Conservation (phyloP, 2,113 vertebrate genomes). For the Pelvicachromis taeniatus region DNA sequence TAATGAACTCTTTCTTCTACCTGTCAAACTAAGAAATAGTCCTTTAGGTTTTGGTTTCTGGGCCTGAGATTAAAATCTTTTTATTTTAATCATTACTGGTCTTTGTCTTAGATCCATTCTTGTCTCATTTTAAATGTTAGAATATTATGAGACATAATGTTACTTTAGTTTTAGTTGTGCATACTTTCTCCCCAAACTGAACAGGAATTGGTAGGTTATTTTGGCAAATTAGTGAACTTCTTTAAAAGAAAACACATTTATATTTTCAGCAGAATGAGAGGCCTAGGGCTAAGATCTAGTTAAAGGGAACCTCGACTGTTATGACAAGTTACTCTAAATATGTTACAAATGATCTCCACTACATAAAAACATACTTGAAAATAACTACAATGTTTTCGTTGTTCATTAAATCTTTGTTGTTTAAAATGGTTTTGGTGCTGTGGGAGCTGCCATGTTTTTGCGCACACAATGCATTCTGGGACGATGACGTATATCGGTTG, state of each 20-base stretch:
- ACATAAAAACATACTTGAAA: no score
- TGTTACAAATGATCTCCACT: no score
- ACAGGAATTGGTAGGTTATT: neutral
- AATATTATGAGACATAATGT: neutral
- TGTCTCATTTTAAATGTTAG: neutral
- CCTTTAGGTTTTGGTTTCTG: neutral
- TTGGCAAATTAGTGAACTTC: neutral
- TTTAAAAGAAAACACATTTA: neutral
- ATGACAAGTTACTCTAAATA: no score
- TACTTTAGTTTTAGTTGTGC: neutral
- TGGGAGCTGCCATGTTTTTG: no score
- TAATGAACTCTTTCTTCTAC: conserved; percentile 50
- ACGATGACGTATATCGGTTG: no score
- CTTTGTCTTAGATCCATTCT: neutral
- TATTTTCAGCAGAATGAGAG: neutral
- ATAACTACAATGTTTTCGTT: no score
- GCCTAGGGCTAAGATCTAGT: neutral
- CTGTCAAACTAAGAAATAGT: conserved; percentile 21
- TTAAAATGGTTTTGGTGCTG: no score
- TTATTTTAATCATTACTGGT: neutral
- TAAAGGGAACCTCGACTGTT: no score
- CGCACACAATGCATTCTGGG: no score
- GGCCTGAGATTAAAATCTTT: neutral
- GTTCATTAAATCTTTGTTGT: no score
- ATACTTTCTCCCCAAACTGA: neutral